phyloP scores from a whole-genome alignment of 2,113 vertebrate species.

The Tupaia chinensis region DNA sequence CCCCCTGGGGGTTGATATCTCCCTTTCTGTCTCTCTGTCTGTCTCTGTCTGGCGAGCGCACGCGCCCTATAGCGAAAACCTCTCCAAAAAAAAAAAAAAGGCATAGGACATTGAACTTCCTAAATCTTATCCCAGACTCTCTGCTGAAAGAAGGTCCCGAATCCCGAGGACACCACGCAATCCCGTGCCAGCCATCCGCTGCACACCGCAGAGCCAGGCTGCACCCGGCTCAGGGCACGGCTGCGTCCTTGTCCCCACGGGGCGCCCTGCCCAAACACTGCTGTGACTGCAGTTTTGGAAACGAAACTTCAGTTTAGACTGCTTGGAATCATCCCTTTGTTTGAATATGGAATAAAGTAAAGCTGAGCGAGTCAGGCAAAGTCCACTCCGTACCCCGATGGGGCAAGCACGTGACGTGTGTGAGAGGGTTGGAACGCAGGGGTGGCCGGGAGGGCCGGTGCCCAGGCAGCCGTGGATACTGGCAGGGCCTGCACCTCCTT shows the following conservation, averaged over 20 bases:
- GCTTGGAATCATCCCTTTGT: background rate
- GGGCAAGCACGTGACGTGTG: rapidly evolving
- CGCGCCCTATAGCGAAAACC: too few species aligned
- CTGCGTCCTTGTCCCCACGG: too few species aligned
- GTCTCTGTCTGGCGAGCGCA: too few species aligned
- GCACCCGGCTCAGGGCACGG: too few species aligned
- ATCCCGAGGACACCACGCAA: rapidly evolving
- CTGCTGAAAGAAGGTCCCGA: background rate
- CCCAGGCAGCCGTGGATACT: rapidly evolving
- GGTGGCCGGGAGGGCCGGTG: rapidly evolving
- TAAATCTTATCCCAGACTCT: background rate
- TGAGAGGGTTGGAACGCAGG: rapidly evolving
- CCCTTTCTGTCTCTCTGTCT: too few species aligned
- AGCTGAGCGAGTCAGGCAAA: background rate
- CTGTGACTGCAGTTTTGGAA: background rate
- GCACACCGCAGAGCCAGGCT: too few species aligned
- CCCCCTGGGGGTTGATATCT: too few species aligned
- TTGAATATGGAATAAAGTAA: slow-evolving; percentile 23
- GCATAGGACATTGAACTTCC: background rate
- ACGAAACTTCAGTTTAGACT: slow-evolving; percentile 5
- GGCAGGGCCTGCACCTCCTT: background rate
- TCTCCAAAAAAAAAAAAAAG: background rate
- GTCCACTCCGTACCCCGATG: too few species aligned
- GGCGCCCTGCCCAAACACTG: background rate
- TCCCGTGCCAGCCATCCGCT: too few species aligned